These are phyloP conservation scores for Poeciliopsis occidentalis DNA, from an alignment of 2,113 vertebrate species.

Conservation along the genomic window DNA sequence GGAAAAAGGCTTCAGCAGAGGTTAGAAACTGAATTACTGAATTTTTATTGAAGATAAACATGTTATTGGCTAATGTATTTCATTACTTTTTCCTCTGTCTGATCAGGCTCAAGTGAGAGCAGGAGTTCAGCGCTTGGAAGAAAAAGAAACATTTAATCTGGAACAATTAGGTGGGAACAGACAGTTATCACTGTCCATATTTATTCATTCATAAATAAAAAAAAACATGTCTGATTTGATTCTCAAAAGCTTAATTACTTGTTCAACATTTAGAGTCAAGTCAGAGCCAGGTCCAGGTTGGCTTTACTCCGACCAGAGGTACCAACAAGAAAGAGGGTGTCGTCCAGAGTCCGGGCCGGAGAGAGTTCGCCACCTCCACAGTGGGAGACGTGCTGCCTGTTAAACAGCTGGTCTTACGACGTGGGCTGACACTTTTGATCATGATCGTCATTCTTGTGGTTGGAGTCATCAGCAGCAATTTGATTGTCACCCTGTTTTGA, in stretches of 20 bases:
- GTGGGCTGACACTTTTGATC: constrained; percentile 63
- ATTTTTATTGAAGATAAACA: not conserved
- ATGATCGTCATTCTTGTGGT: constrained; percentile 64
- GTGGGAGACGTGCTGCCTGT: constrained; percentile 65
- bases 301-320: not conserved
- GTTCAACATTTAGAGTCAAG: too few relatives aligned
- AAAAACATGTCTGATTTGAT: too few relatives aligned
- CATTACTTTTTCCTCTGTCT: not conserved
- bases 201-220: too few relatives aligned
- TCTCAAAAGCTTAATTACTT: too few relatives aligned
- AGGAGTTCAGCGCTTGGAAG: constrained; percentile 50
- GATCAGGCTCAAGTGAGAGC: constrained; percentile 66
- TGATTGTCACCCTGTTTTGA: not conserved
- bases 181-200: not conserved
- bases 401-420: constrained; percentile 71
- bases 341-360: not conserved
- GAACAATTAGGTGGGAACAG: constrained; percentile 14
- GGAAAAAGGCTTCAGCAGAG: constrained; percentile 86
- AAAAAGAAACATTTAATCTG: constrained; percentile 10
- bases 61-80: not conserved
- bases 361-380: constrained; percentile 13
- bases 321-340: constrained; percentile 33
- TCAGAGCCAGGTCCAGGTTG: not conserved
- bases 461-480: constrained; percentile 50
- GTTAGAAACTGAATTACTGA: constrained; percentile 55